phyloP scores from a whole-genome alignment of 2,797 vertebrate genomes.

The Sitta carolinensis region DNA sequence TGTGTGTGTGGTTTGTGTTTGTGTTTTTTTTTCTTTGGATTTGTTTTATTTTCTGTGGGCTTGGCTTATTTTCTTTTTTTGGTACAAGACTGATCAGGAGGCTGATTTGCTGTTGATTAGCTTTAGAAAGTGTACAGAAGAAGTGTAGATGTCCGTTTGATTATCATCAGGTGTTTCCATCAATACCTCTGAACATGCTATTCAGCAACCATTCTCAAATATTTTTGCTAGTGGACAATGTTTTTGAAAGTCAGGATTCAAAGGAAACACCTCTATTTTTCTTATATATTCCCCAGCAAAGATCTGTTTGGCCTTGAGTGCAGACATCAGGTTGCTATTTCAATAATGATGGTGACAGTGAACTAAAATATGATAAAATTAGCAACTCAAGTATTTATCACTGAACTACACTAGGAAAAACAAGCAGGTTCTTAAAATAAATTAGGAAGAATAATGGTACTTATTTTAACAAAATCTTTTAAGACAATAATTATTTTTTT shows the following conservation, averaged over 20 bases:
- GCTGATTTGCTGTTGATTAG: neutral
- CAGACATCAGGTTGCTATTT: neutral
- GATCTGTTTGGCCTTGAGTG: neutral
- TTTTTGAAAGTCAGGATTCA: neutral
- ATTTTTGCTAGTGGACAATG: neutral
- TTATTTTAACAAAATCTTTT: neutral
- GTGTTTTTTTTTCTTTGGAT: fast-evolving
- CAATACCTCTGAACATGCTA: neutral
- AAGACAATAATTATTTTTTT: neutral
- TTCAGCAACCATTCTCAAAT: neutral
- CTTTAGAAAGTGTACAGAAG: neutral
- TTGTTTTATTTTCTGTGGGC: neutral
- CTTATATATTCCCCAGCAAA: neutral
- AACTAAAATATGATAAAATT: neutral
- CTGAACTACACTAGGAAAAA: neutral
- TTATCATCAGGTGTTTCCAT: neutral
- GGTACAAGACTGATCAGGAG: neutral
- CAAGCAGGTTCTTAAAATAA: neutral
- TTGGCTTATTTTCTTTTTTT: neutral
- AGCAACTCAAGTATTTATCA: neutral
- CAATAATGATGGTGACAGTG: neutral
- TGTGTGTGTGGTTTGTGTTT: too few species aligned
- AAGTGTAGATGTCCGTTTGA: neutral
- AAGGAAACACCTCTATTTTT: neutral
- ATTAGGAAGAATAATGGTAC: neutral